Evolutionary conservation across 2,113 vertebrate genomes (phyloP).

Genomic region (Numida meleagris): DNA sequence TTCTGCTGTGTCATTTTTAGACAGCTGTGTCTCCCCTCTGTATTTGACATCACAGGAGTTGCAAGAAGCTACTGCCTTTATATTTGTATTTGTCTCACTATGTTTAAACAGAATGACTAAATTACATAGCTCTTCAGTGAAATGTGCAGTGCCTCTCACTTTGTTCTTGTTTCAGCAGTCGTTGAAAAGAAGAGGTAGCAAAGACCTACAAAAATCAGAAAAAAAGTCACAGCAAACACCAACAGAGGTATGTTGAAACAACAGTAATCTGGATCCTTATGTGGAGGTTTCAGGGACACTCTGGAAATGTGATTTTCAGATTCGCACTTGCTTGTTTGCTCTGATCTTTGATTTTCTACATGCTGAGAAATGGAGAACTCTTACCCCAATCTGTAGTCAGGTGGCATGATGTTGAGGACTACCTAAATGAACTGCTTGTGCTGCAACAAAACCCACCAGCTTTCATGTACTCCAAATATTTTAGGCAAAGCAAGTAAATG

Average conservation of each 20-base stretch:
- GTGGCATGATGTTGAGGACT: not conserved
- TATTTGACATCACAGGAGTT: not conserved
- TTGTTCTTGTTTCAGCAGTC: constrained; percentile 82
- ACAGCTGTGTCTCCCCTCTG: not conserved
- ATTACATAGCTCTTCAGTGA: not conserved
- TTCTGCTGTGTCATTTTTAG: not conserved
- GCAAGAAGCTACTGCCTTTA: not conserved
- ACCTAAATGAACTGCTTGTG: not conserved
- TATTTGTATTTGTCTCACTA: not conserved
- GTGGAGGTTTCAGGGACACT: not conserved
- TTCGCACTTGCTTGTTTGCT: not conserved
- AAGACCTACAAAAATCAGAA: constrained; percentile 92
- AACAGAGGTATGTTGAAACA: constrained; percentile 83
- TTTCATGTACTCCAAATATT: not conserved
- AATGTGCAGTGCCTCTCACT: constrained; percentile 10
- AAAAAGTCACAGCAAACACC: constrained; percentile 90
- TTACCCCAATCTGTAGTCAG: not conserved
- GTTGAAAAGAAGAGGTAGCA: constrained; percentile 94
- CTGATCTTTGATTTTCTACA: not conserved
- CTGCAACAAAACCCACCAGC: not conserved
- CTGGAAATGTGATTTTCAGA: not conserved
- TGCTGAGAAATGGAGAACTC: not conserved
- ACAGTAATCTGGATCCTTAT: not conserved
- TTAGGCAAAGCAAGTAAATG: not conserved
- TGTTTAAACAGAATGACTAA: not conserved